Conservation (phyloP, 1,140 invertebrate species). For the Drosophila lini region DNA sequence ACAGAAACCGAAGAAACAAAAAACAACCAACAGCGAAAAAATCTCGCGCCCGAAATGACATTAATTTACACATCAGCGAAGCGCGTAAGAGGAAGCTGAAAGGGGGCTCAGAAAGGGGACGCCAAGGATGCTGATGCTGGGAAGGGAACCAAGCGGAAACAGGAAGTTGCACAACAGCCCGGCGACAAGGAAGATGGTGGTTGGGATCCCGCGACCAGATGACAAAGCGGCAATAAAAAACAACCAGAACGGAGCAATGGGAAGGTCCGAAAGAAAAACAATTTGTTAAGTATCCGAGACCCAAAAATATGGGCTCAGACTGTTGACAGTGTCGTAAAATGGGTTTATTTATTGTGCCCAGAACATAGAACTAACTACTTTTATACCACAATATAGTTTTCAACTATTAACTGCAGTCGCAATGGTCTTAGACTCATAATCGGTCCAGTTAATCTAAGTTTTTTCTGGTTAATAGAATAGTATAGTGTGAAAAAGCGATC, state of each 20-base stretch:
- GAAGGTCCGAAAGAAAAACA: slow-evolving; percentile 47
- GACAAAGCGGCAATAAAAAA: slow-evolving; percentile 76
- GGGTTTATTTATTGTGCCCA: slow-evolving; percentile 1
- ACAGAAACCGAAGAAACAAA: slow-evolving; percentile 20
- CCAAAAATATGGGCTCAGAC: slow-evolving; percentile 12
- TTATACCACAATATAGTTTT: too few species aligned
- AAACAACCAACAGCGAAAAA: slow-evolving; percentile 34
- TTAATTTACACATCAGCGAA: slow-evolving; percentile 82
- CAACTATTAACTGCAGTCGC: background rate
- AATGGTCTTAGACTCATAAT: background rate
- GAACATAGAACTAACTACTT: slow-evolving; percentile 3
- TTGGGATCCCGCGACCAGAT: slow-evolving; percentile 43
- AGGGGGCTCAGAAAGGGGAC: background rate
- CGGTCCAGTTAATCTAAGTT: background rate
- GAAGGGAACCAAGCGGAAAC: slow-evolving; percentile 37
- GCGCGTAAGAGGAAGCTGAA: slow-evolving; percentile 45
- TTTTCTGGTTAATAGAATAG: background rate
- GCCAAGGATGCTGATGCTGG: too few species aligned
- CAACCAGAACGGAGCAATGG: slow-evolving; percentile 49
- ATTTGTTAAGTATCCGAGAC: slow-evolving; percentile 59
- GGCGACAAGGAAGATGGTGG: slow-evolving; percentile 51
- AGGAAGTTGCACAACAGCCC: slow-evolving; percentile 61
- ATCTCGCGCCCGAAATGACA: slow-evolving; percentile 70
- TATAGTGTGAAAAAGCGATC: background rate
- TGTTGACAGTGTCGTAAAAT: slow-evolving; percentile 16